Evolutionary conservation across 2,113 vertebrate species (phyloP), one percentile per base, ranked within the genome.

Genomic region (Corythornis cristatus): DNA sequence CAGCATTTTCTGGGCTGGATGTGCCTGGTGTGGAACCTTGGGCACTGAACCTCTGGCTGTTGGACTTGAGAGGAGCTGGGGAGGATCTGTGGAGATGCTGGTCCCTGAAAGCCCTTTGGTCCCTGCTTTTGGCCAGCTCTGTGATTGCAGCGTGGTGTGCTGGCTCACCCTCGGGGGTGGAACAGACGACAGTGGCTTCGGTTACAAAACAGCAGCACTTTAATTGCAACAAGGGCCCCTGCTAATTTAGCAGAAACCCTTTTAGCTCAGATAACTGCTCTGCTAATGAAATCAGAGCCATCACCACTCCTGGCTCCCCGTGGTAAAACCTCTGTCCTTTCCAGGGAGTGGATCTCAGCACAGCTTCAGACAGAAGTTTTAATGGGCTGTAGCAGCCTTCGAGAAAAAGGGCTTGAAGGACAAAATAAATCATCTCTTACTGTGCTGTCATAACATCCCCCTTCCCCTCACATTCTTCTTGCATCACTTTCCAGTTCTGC

Each of bases 251-350:
- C 70, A 82, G 90, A 84, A 96, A 77, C 57, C 29, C 70, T 91
- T 83, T 81, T 57, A 86, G 92, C 90, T 95, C 72, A 88, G 76
- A 28, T 75, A 92, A 86, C 88, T 93, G 93, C 77, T 86, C 88
- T 72, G 73, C 73, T 92, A 86, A 92, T 94, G 86, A 93, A 92
- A 92, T 67, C 83, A 93, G 62, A 93, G 86, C 62, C 86, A 82
- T 76, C 56, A 26, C 80, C 66, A 76, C 77, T 68, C 17, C 76
- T 90, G 88, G 56, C 56, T 94, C 65, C 88, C 83, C 85, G 26
- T 60, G 75, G 83, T 64, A 94, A 91, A 94, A 90, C 77, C 74
- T 88, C 53, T 65, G 53, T 88, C 86, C 83, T 93, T 93, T 76
- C 58, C 80, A 94, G 58, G 54, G 86, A 79, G 23, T 45, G 68